Evolutionary conservation across 2,888 invertebrate genomes (phyloP).

Genomic region (Helicoverpa assulta): DNA sequence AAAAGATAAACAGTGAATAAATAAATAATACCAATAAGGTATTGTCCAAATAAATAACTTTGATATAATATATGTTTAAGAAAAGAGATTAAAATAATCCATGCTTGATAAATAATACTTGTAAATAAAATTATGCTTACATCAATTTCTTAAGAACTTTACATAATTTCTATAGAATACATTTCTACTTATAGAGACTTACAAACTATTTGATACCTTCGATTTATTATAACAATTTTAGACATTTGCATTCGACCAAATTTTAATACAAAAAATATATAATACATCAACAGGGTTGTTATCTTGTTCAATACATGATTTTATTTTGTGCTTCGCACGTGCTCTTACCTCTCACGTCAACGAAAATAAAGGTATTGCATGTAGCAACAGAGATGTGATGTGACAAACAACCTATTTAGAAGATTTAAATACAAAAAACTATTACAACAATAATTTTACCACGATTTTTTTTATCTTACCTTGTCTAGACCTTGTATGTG

Average conservation of each 20-base stretch:
- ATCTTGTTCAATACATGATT: constrained; percentile 13
- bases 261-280: constrained; percentile 48
- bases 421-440: no score
- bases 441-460: no score
- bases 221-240: constrained; percentile 33
- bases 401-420: no score
- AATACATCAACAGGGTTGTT: constrained; percentile 42
- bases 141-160: constrained; percentile 32
- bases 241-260: constrained; percentile 29
- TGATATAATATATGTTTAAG: no score
- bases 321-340: constrained; percentile 56
- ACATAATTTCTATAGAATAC: constrained; percentile 27
- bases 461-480: no score
- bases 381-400: no score
- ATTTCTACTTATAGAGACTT: constrained; percentile 34
- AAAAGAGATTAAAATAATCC: constrained; percentile 1
- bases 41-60: no score
- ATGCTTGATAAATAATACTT: background rate
- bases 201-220: constrained; percentile 41
- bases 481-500: no score
- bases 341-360: constrained; percentile 30
- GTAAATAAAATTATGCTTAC: constrained; percentile 31
- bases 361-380: no score
- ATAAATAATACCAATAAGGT: no score
- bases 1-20: no score